Percentiles rank a stretch among this genome's conserved stretches.
Evolutionary conservation across 2,113 vertebrate genomes (phyloP).

Genomic region (Ctenomys sociabilis): DNA sequence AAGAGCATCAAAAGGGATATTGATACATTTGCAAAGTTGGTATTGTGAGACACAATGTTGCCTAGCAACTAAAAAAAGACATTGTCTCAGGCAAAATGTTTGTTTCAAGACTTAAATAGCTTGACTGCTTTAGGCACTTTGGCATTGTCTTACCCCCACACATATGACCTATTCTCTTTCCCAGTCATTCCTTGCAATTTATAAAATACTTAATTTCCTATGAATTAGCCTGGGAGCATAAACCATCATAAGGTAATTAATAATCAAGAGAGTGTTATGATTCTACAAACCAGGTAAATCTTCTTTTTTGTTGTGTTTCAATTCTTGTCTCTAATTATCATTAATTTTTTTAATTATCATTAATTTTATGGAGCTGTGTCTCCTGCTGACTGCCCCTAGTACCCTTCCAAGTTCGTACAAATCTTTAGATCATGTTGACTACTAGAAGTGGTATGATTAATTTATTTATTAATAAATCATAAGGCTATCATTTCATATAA

Average conservation of each 20-base stretch:
- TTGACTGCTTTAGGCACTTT: too few species aligned
- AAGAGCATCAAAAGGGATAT: too few species aligned
- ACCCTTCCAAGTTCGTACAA: not conserved
- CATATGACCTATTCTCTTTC: too few species aligned
- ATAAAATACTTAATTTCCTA: not conserved
- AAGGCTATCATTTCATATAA: conserved; percentile 29
- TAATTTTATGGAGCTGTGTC: conserved; percentile 32
- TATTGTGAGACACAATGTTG: too few species aligned
- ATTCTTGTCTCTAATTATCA: not conserved
- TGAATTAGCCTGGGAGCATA: not conserved
- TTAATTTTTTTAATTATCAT: not conserved
- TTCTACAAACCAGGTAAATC: not conserved
- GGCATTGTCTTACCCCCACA: too few species aligned
- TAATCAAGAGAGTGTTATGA: not conserved
- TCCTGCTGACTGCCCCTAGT: not conserved
- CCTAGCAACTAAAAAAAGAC: too few species aligned
- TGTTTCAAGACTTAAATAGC: too few species aligned
- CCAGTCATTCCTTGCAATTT: not conserved
- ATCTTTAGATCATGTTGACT: not conserved
- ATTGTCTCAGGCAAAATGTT: too few species aligned
- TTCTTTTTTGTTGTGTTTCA: not conserved
- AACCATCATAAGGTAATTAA: not conserved
- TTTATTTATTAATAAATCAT: not conserved
- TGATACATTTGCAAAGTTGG: too few species aligned
- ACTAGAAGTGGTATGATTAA: not conserved